Conservation (phyloP, 2,113 vertebrate genomes). For the Triplophysa tibetana region DNA sequence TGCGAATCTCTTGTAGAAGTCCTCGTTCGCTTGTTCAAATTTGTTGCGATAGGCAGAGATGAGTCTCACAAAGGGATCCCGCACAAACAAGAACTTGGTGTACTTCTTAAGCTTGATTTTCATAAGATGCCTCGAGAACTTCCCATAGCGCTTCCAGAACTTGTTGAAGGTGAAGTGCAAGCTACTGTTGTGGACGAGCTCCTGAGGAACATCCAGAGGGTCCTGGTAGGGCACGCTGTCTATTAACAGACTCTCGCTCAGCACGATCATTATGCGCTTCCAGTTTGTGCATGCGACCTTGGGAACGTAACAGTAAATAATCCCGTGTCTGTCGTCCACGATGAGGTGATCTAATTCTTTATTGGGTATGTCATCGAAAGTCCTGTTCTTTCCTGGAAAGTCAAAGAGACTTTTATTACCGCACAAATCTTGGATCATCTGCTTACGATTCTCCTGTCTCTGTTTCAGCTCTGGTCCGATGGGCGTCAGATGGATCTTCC, state of each 20-base stretch:
- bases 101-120: slow-evolving; percentile 95
- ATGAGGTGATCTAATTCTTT: slow-evolving; percentile 95
- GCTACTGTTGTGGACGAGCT: slow-evolving; percentile 89
- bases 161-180: slow-evolving; percentile 95
- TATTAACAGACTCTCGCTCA: slow-evolving; percentile 87
- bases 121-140: slow-evolving; percentile 93
- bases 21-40: slow-evolving; percentile 88
- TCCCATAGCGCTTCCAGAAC: slow-evolving; percentile 95
- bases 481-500: slow-evolving; percentile 81
- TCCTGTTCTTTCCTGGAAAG: slow-evolving; percentile 89
- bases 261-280: slow-evolving; percentile 97
- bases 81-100: slow-evolving; percentile 95
- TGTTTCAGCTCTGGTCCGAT: slow-evolving; percentile 74
- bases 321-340: slow-evolving; percentile 91
- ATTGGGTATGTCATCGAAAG: slow-evolving; percentile 96
- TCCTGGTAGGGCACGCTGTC: slow-evolving; percentile 84
- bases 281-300: slow-evolving; percentile 98
- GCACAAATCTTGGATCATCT: slow-evolving; percentile 79
- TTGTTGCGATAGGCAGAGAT: slow-evolving; percentile 98
- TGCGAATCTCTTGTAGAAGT: slow-evolving; percentile 89
- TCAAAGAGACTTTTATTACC: slow-evolving; percentile 79
- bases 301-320: slow-evolving; percentile 98
- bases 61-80: slow-evolving; percentile 94
- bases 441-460: slow-evolving; percentile 80
- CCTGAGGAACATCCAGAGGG: slow-evolving; percentile 84